Percentiles rank a stretch among this genome's conserved stretches.
Conservation (phyloP, 2,888 invertebrate species). For the Dinocampus coccinellae region DNA sequence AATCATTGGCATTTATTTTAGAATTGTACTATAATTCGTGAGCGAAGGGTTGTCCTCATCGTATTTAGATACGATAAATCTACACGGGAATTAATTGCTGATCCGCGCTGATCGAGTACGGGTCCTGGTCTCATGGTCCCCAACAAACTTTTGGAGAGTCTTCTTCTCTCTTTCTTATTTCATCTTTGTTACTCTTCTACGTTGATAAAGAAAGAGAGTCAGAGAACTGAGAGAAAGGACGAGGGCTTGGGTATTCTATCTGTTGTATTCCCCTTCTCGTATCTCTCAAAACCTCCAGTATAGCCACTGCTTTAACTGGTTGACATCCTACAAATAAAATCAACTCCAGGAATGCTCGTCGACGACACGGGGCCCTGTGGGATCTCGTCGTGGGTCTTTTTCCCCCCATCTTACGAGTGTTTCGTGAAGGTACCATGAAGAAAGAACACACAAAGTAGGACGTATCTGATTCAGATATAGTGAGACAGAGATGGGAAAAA, state of each 20-base stretch:
- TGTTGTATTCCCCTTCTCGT: constrained; percentile 50
- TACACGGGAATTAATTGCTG: constrained; percentile 66
- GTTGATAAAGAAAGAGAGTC: constrained; percentile 20
- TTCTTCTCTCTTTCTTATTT: constrained; percentile 33
- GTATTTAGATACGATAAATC: constrained; percentile 66
- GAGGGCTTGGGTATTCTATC: constrained; percentile 11
- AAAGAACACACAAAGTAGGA: constrained; percentile 35
- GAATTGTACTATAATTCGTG: constrained; percentile 48
- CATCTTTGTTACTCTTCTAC: constrained; percentile 37
- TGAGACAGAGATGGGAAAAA: constrained; percentile 4
- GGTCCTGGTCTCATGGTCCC: constrained; percentile 53
- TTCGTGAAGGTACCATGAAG: constrained; percentile 36
- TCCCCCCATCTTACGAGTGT: constrained; percentile 4
- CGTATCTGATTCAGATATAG: constrained; percentile 16
- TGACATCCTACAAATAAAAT: constrained; percentile 68
- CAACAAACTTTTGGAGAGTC: constrained; percentile 33
- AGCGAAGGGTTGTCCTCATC: constrained; percentile 44
- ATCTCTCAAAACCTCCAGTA: constrained; percentile 42
- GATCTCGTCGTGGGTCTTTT: constrained; percentile 52
- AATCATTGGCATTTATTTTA: constrained; percentile 29
- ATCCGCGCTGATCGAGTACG: constrained; percentile 61
- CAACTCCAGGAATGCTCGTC: constrained; percentile 66
- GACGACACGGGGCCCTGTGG: constrained; percentile 64
- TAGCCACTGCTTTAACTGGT: constrained; percentile 58
- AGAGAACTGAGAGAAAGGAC: neutral